These are phyloP conservation scores for Myotis findleyi DNA, from an alignment of 2,797 vertebrate genomes.

Conservation along the genomic window DNA sequence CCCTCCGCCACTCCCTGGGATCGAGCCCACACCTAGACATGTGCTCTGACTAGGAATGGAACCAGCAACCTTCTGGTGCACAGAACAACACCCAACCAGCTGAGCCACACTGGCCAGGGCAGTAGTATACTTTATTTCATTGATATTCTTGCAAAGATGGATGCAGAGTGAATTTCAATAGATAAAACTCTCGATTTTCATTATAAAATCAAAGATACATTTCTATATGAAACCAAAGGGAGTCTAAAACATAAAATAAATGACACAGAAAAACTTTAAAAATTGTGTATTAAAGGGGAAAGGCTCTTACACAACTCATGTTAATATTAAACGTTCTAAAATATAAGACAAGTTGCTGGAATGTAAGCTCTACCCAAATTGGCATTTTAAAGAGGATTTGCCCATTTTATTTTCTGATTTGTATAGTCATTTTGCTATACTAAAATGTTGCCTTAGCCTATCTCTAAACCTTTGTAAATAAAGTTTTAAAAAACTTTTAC, in stretches of 20 bases:
- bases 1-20: too few species aligned
- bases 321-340: constrained; percentile 21
- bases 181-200: constrained; percentile 12
- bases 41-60: too few species aligned
- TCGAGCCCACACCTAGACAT: too few species aligned
- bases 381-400: neutral
- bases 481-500: neutral
- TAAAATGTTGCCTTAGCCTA: neutral
- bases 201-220: neutral
- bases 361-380: neutral
- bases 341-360: neutral
- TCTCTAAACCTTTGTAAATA: neutral
- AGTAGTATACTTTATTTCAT: neutral
- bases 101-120: too few species aligned
- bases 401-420: neutral
- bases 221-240: neutral
- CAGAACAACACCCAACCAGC: too few species aligned
- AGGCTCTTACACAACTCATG: neutral
- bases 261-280: neutral
- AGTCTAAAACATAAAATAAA: constrained; percentile 35
- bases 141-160: neutral
- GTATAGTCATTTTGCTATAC: neutral
- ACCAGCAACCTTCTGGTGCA: too few species aligned
- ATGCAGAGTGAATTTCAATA: constrained; percentile 32
- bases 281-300: neutral